Conservation (phyloP, 2,797 vertebrate species). For the Rhincodon typus region DNA sequence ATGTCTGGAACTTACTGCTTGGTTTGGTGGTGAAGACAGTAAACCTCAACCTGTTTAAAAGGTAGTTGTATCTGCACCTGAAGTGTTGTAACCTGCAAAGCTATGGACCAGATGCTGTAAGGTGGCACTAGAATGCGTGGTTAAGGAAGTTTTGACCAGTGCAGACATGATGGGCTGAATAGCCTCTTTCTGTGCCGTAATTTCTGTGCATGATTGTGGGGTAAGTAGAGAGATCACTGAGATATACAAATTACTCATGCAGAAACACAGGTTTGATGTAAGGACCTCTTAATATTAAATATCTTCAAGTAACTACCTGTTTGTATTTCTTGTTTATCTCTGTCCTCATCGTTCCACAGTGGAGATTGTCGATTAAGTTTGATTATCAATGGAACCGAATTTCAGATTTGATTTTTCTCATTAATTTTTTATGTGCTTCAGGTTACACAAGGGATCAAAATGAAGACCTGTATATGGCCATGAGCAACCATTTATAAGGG, state of each 20-base stretch:
- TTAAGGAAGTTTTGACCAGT: no score
- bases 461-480: background rate
- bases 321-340: background rate
- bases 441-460: background rate
- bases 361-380: background rate
- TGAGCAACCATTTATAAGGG: background rate
- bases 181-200: no score
- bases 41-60: no score
- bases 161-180: no score
- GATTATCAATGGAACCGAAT: background rate
- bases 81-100: no score
- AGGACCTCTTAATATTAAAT: background rate
- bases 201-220: no score
- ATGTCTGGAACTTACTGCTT: no score
- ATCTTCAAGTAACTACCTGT: background rate
- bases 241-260: background rate
- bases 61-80: no score
- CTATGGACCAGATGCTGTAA: no score
- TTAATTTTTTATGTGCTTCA: background rate
- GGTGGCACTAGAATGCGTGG: no score
- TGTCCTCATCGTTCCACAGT: background rate
- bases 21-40: no score
- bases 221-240: background rate
- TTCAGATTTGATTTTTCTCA: background rate
- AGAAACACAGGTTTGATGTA: background rate